Base-by-base conservation (phyloP, 2,797 vertebrate genomes). In the Yasuhikotakia modesta region DNA sequence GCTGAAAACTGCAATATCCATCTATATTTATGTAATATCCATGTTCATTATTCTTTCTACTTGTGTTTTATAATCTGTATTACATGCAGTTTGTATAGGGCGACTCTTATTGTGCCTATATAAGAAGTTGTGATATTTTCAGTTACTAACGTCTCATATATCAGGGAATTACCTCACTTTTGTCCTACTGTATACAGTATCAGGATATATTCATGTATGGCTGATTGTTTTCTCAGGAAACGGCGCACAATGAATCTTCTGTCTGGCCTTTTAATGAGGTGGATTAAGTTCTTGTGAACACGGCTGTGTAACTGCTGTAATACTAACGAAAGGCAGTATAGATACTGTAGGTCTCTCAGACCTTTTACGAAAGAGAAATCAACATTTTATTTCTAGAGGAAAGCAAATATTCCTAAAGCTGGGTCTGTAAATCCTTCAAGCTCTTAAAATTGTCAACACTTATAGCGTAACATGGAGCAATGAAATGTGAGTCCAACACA, bases 201-300 rank as follows among this genome's bases (percentile, higher is more conserved):
- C 24, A 27, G 27, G 12, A 45, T 43, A 45, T 53, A 10, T 65
- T 22, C 61, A 76, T 68, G 30, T 43, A 64, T 21, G 10, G 55
- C 66, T 39, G 69, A 61, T 39, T 55, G 67, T 48, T 17, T 55
- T 69, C 35, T 45, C 60, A 72, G 43, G 24, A 71, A 76, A 27
- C 50, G 16, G 64, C 74, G 48, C 48, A 72, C n/a, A 79, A 76
- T 68, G 6, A 79, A 66, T 32, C 68, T 67, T 30, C 67, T 79
- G 60, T 79, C 50, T 61, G 32, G 46, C 53, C 61, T n/a, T 55
- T 35, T 70, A 74, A 46, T 65, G 66, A 64, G 39, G 8, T 55
- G 67, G 39, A 66, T 70, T 39, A 66, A 24, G 32, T 70, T 19
- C 27, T 19, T 43, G 61, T 67, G 63, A 68, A 24, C 64, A 68